These are phyloP conservation scores for Apis mellifera DNA, from an alignment of 1,140 invertebrate genomes.

Conservation along the genomic window DNA sequence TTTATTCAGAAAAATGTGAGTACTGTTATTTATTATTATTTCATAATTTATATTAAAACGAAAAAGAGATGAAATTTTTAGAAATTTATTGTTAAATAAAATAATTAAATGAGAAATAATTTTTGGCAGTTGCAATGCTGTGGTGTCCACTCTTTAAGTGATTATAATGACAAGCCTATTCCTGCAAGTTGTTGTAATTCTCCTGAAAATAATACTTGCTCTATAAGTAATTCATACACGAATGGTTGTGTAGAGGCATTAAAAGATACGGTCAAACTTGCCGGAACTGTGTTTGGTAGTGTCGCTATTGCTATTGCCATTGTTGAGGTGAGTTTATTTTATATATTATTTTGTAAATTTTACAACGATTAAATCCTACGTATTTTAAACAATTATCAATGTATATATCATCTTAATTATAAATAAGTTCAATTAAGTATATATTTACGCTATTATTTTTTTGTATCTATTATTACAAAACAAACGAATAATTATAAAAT, in stretches of 20 bases:
- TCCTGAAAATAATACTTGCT: not conserved
- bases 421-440: not conserved
- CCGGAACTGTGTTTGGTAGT: conserved; percentile 83
- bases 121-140: conserved; percentile 84
- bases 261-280: conserved; percentile 77
- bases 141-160: conserved; percentile 79
- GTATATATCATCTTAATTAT: not conserved
- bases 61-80: not conserved
- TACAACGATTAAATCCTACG: too few relatives aligned
- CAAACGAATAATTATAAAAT: not conserved
- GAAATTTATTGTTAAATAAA: not conserved
- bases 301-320: conserved; percentile 86
- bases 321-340: conserved; percentile 83
- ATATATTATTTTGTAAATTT: not conserved
- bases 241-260: conserved; percentile 79
- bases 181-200: conserved; percentile 67
- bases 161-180: conserved; percentile 80
- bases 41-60: not conserved
- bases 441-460: not conserved
- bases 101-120: not conserved
- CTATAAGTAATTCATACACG: conserved; percentile 32
- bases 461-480: too few relatives aligned
- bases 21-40: conserved; percentile 7
- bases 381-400: not conserved
- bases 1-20: conserved; percentile 82